Conservation (phyloP, 2,888 invertebrate species). For the Himalopsyche anomala region DNA sequence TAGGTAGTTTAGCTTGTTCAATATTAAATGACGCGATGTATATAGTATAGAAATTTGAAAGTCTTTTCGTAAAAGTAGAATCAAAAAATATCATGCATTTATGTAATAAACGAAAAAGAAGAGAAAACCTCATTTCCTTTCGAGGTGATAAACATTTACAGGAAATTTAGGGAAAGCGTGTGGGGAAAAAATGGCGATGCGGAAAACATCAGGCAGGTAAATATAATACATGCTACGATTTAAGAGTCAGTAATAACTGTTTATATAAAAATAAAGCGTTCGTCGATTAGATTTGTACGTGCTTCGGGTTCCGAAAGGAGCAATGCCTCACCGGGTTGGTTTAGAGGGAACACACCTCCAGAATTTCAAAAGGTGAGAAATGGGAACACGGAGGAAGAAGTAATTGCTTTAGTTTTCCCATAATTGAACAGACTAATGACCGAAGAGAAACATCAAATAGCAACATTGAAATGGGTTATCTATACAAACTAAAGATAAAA, state of each 20-base stretch:
- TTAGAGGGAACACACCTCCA: not conserved
- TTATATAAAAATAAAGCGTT: not conserved
- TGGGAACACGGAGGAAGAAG: not conserved
- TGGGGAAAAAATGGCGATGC: not conserved
- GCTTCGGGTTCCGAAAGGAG: not conserved
- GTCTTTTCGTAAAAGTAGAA: too few relatives aligned
- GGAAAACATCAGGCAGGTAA: not conserved
- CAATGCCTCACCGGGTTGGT: not conserved
- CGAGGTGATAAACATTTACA: not conserved
- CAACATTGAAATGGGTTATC: not conserved
- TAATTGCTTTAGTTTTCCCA: not conserved
- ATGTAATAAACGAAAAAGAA: not conserved
- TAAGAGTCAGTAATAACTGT: slow-evolving; percentile 4
- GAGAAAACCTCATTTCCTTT: not conserved
- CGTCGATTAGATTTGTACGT: slow-evolving; percentile 14
- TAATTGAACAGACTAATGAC: not conserved
- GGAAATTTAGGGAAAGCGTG: not conserved
- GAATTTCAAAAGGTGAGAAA: slow-evolving; percentile 19
- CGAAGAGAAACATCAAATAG: not conserved
- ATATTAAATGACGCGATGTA: too few relatives aligned
- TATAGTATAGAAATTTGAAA: too few relatives aligned
- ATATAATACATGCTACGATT: slow-evolving; percentile 7
- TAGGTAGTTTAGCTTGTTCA: not conserved
- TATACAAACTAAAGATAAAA: too few relatives aligned
- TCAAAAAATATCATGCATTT: too few relatives aligned